Evolutionary conservation across 2,797 vertebrate genomes (phyloP).

Genomic region (Salmo trutta): DNA sequence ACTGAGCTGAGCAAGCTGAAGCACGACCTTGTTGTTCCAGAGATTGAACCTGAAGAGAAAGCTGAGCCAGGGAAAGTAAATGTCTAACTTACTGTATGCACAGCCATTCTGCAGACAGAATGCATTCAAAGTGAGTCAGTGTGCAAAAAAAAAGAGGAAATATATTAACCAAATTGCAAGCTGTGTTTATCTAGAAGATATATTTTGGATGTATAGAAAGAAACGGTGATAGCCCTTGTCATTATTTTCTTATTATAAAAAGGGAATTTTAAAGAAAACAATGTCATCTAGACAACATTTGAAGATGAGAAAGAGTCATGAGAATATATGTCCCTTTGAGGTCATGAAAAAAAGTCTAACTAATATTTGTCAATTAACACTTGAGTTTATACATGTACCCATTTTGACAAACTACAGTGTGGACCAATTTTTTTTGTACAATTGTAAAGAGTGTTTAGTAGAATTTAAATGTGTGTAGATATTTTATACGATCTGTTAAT

Average conservation of each 20-base stretch:
- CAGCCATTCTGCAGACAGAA: not conserved
- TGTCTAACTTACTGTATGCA: not conserved
- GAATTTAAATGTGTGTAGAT: constrained; percentile 9
- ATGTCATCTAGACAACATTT: not conserved
- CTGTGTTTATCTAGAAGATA: not conserved
- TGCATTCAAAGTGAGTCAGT: not conserved
- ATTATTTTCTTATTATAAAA: not conserved
- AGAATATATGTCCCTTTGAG: not conserved
- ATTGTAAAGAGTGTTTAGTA: constrained; percentile 23
- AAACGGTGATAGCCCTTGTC: not conserved
- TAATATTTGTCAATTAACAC: not conserved
- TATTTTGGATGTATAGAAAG: not conserved
- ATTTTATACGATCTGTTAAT: constrained; percentile 9
- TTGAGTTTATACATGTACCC: constrained; percentile 34
- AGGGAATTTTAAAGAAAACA: not conserved
- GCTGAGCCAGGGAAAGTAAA: constrained; percentile 7
- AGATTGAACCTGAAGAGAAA: constrained; percentile 13
- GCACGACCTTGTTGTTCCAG: constrained; percentile 65
- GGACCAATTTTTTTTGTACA: constrained; percentile 17
- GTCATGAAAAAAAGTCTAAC: not conserved
- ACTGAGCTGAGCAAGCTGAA: constrained; percentile 81
- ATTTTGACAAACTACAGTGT: constrained; percentile 24
- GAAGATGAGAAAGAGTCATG: not conserved
- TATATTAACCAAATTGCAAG: constrained; percentile 2
- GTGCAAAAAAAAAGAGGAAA: not conserved